Evolutionary conservation across 2,888 invertebrate genomes (phyloP).

Genomic region (Macrosiphum euphorbiae): DNA sequence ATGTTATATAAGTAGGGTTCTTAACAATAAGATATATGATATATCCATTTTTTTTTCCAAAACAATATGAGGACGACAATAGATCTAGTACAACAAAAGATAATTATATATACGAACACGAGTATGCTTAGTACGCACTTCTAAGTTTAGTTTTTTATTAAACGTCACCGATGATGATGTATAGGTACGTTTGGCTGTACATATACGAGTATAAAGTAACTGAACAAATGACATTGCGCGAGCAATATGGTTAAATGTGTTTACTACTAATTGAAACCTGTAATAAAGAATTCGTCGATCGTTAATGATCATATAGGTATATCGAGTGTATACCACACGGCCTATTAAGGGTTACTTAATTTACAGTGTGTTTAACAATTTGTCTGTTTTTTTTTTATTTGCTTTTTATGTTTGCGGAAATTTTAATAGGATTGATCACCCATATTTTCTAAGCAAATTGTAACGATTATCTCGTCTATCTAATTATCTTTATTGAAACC

Average conservation of each 20-base stretch:
- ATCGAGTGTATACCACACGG: too few relatives aligned
- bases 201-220: not conserved
- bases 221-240: not conserved
- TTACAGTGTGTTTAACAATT: not conserved
- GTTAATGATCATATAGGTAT: not conserved
- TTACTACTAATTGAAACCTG: not conserved
- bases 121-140: not conserved
- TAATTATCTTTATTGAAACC: not conserved
- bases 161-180: not conserved
- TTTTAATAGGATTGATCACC: not conserved
- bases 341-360: not conserved
- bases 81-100: conserved; percentile 30
- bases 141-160: not conserved
- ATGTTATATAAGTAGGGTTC: not conserved
- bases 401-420: not conserved
- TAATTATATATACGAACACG: not conserved
- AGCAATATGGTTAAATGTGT: not conserved
- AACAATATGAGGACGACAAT: conserved; percentile 34
- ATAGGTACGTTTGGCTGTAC: not conserved
- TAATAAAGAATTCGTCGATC: not conserved
- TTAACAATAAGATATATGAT: conserved; percentile 25
- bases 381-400: not conserved
- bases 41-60: not conserved
- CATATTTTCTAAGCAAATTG: not conserved
- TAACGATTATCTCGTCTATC: not conserved